Conservation (phyloP, 2,797 vertebrate species). For the Pogoniulus pusillus region DNA sequence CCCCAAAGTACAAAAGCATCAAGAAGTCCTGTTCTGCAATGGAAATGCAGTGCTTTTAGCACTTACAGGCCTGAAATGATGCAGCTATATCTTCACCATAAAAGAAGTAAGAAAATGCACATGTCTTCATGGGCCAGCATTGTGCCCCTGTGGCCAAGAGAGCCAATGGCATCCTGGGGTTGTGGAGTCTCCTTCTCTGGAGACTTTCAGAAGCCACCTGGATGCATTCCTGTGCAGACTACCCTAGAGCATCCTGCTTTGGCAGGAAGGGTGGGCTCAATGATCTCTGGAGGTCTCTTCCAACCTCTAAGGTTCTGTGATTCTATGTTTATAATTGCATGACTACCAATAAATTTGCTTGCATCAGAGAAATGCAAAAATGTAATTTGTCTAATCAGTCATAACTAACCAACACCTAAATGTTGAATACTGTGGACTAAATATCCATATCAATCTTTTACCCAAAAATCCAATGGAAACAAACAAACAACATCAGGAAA, state of each 20-base stretch:
- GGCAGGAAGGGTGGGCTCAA: too few relatives aligned
- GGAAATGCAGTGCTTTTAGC: not conserved
- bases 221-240: too few relatives aligned
- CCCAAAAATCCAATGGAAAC: not conserved
- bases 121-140: too few relatives aligned
- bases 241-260: too few relatives aligned
- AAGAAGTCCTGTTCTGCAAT: not conserved
- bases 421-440: not conserved
- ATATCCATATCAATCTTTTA: not conserved
- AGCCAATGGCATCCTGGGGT: too few relatives aligned
- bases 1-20: not conserved
- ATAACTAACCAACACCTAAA: not conserved
- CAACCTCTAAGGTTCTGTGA: too few relatives aligned
- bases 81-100: not conserved
- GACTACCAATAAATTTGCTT: not conserved
- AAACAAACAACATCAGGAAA: not conserved
- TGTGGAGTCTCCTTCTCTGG: too few relatives aligned
- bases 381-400: not conserved
- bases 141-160: too few relatives aligned
- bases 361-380: not conserved
- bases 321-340: not conserved
- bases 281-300: too few relatives aligned
- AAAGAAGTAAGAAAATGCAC: not conserved
- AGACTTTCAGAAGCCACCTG: too few relatives aligned
- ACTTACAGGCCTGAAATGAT: not conserved